A percentile compares a stretch with the other conserved stretches of the same genome.
Conservation (phyloP, 2,888 invertebrate genomes). For the Ferrisia virgata region DNA sequence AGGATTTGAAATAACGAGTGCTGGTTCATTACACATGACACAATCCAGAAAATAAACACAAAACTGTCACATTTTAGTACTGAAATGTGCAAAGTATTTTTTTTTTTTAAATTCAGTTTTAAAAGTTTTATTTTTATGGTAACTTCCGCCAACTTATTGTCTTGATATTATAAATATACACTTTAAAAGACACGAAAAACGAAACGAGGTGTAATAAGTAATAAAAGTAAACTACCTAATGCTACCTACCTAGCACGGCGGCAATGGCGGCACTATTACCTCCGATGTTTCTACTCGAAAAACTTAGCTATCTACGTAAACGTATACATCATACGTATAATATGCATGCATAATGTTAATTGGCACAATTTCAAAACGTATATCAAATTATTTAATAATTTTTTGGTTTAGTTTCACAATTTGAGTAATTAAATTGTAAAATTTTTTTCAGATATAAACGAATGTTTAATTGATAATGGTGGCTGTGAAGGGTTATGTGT, state of each 20-base stretch:
- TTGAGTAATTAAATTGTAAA: too few relatives aligned
- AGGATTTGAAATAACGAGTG: too few relatives aligned
- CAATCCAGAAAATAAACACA: background rate
- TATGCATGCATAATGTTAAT: background rate
- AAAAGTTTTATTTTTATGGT: too few relatives aligned
- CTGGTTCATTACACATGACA: too few relatives aligned
- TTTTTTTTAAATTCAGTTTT: too few relatives aligned
- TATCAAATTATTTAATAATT: background rate
- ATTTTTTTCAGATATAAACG: conserved; percentile 58
- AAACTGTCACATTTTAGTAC: background rate
- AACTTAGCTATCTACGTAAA: background rate
- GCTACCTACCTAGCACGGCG: background rate
- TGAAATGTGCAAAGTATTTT: too few relatives aligned
- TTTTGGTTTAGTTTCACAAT: too few relatives aligned
- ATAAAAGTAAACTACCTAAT: background rate
- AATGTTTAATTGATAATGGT: conserved; percentile 58
- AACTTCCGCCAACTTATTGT: background rate
- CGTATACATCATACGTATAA: background rate
- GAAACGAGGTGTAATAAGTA: background rate
- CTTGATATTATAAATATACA: background rate
- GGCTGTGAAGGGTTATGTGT: conserved; percentile 60
- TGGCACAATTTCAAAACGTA: background rate
- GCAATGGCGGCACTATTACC: too few relatives aligned
- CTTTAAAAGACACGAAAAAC: background rate
- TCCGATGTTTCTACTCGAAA: background rate